Evolutionary conservation across 2,888 invertebrate species (phyloP).

Genomic region (Cryptocheilus praepositus): DNA sequence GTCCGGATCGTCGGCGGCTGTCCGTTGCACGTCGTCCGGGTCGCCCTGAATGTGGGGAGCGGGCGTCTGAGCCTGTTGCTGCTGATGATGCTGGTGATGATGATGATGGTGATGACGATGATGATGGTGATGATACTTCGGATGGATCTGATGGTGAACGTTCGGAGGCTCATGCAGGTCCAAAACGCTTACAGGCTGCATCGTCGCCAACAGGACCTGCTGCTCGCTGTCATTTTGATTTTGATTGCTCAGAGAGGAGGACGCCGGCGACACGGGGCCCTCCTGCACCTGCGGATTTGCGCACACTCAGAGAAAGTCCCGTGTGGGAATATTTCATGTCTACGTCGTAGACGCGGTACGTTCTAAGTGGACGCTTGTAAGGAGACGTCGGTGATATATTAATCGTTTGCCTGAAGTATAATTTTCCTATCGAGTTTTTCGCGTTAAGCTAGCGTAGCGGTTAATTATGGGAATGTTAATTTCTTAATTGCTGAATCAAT

Average conservation of each 20-base stretch:
- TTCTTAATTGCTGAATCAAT: constrained; percentile 14
- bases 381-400: background rate
- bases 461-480: constrained; percentile 11
- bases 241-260: constrained; percentile 71
- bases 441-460: background rate
- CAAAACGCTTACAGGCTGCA: constrained; percentile 91
- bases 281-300: constrained; percentile 64
- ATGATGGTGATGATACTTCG: constrained; percentile 77
- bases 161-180: constrained; percentile 82
- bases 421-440: too few species aligned
- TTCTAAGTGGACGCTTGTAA: constrained; percentile 16
- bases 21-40: constrained; percentile 73
- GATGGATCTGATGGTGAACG: constrained; percentile 77
- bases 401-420: background rate
- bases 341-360: too few species aligned
- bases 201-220: constrained; percentile 83
- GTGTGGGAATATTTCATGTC: background rate
- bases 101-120: constrained; percentile 78
- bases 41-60: constrained; percentile 64
- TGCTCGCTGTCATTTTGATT: constrained; percentile 73
- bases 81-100: constrained; percentile 76
- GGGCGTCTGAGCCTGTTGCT: constrained; percentile 60
- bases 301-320: background rate
- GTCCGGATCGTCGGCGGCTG: constrained; percentile 59
- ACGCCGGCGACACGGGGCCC: constrained; percentile 71